phyloP scores from a whole-genome alignment of 2,797 vertebrate species.

The Danionella dracula region DNA sequence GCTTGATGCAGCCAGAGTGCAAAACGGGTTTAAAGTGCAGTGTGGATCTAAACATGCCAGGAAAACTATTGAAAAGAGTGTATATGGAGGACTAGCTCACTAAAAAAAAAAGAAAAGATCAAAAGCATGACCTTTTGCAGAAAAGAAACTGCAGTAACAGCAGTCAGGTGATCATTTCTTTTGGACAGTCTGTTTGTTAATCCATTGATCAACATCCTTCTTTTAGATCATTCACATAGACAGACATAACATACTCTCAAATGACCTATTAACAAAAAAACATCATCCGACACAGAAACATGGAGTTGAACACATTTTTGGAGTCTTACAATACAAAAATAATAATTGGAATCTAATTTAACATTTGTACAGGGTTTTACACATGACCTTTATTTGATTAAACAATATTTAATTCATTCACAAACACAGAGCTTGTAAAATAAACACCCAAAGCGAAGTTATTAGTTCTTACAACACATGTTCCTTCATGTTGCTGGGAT shows the following conservation, averaged over 20 bases:
- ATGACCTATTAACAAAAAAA: conserved; percentile 51
- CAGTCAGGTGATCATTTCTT: neutral
- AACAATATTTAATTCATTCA: neutral
- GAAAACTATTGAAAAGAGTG: conserved; percentile 22
- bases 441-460: neutral
- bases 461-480: neutral
- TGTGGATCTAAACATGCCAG: conserved; percentile 44
- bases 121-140: conserved; percentile 11
- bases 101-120: conserved; percentile 45
- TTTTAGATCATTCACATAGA: conserved; percentile 50
- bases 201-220: conserved; percentile 43
- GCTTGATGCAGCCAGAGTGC: conserved; percentile 35
- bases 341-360: neutral
- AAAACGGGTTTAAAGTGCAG: conserved; percentile 63
- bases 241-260: conserved; percentile 12
- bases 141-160: no score
- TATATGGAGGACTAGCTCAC: conserved; percentile 37
- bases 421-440: neutral
- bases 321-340: conserved; percentile 18
- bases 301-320: neutral
- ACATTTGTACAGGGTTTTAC: conserved; percentile 12
- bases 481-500: neutral
- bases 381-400: neutral
- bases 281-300: conserved; percentile 24
- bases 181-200: neutral